Conservation (phyloP, 2,888 invertebrate species). For the Drosophila antonietae region DNA sequence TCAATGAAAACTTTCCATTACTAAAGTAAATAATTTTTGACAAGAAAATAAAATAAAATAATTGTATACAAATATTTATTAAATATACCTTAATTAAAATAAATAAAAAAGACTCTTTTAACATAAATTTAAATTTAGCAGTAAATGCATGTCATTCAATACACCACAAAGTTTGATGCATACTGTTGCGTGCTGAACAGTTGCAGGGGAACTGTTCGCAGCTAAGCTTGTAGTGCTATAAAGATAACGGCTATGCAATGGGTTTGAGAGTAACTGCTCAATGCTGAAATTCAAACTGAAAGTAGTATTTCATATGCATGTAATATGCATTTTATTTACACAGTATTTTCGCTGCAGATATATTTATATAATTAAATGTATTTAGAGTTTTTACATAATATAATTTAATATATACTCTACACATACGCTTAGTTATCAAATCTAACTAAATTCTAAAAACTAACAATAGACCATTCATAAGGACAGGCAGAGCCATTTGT, state of each 20-base stretch:
- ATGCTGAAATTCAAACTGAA: neutral
- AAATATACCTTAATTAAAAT: too few species aligned
- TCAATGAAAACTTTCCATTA: too few species aligned
- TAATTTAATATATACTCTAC: conserved; percentile 2
- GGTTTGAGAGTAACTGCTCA: conserved; percentile 21
- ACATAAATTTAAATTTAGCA: neutral
- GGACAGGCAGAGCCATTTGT: conserved; percentile 7
- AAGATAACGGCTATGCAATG: neutral
- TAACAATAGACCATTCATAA: neutral
- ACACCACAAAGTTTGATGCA: neutral
- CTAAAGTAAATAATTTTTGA: too few species aligned
- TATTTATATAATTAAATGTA: neutral
- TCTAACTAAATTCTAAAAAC: conserved; percentile 17
- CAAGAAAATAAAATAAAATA: too few species aligned
- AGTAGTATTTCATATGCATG: neutral
- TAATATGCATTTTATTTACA: conserved; percentile 41
- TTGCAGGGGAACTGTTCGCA: neutral
- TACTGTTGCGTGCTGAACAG: neutral
- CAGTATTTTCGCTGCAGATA: neutral
- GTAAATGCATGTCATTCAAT: neutral
- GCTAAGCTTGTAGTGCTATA: conserved; percentile 16
- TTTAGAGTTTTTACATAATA: conserved; percentile 10
- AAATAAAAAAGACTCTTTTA: neutral
- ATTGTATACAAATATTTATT: too few species aligned
- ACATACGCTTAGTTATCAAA: conserved; percentile 17